Evolutionary conservation across 1,140 invertebrate genomes (phyloP).

Genomic region (Wasmannia auropunctata): DNA sequence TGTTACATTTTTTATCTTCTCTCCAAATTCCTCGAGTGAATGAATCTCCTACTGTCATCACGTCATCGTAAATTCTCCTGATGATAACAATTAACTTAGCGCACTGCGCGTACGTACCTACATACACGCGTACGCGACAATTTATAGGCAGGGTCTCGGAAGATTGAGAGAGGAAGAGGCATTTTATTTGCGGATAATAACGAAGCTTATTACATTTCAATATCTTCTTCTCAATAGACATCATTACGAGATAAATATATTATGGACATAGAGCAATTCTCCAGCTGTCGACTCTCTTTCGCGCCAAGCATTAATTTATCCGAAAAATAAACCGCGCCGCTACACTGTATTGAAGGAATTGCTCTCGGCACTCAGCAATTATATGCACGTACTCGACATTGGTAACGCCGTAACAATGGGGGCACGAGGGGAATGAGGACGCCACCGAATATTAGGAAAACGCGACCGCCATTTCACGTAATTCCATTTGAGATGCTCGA

Average conservation of each 20-base stretch:
- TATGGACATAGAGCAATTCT: neutral
- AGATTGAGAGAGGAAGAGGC: neutral
- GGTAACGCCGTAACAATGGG: constrained; percentile 63
- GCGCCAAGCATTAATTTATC: neutral
- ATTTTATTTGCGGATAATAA: neutral
- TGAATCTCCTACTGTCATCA: neutral
- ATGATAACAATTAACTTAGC: neutral
- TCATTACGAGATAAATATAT: neutral
- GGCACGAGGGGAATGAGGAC: constrained; percentile 22
- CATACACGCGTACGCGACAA: neutral
- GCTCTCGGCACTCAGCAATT: constrained; percentile 56
- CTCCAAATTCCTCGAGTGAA: neutral
- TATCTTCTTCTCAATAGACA: neutral
- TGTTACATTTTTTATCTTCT: neutral
- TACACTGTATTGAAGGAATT: constrained; percentile 2
- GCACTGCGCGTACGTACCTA: neutral
- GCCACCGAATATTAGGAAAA: constrained; percentile 71
- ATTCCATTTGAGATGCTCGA: constrained; percentile 70
- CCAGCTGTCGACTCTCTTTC: neutral
- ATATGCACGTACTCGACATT: constrained; percentile 51
- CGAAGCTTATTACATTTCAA: too few species aligned
- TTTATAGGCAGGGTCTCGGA: neutral
- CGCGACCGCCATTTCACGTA: constrained; percentile 71
- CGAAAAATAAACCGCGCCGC: constrained; percentile 13
- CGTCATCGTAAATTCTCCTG: neutral